Base-by-base conservation (phyloP, 1,140 invertebrate species). In the Augochlora pura region DNA sequence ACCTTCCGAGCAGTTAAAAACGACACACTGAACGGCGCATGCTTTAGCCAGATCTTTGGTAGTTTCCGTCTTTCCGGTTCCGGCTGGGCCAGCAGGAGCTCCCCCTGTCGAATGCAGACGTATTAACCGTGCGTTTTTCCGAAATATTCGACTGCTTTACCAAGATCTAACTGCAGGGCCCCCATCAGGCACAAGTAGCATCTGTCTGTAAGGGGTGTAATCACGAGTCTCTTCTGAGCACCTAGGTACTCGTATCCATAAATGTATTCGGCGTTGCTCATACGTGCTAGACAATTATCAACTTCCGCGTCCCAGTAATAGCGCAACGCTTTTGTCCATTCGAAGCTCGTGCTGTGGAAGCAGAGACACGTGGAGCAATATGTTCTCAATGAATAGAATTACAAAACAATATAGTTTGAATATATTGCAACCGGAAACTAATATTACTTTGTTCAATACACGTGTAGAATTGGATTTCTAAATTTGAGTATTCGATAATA, bases 181-280 rank as follows among this genome's bases (percentile, higher is more conserved):
- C 97, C 97, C 96, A 98, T 97, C 9, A 98, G 91, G 85, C 97
- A 97, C 0, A 98, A 90, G 91, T 98, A 96, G 89, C 97, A 98
- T 46, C 96, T 96, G 92, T 99, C 97, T 0, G 97, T 98, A 32
- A 97, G 90, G 0, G 96, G 96, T 0, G 97, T 97, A 80, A 97
- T 96, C 1, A 97, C 97, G 21, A 97, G 93, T 78, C 96, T 95
- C 87, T 96, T 95, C 71, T 95, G 95, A 67, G 97, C 97, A 2
- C 98, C 98, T 23, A 99, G 93, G 91, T 99, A 99, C 91, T 99
- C 98, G 89, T 98, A 98, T 9, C 97, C 97, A 88, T 99, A 99
- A 42, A 96, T 94, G 86, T 98, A 96, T 87, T 95, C 94, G 1
- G 96, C 95, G 80, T 95, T 96, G 0, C 96, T 96, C 96, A 97